phyloP scores from a whole-genome alignment of 2,888 invertebrate species.

The Hylaea fasciaria region DNA sequence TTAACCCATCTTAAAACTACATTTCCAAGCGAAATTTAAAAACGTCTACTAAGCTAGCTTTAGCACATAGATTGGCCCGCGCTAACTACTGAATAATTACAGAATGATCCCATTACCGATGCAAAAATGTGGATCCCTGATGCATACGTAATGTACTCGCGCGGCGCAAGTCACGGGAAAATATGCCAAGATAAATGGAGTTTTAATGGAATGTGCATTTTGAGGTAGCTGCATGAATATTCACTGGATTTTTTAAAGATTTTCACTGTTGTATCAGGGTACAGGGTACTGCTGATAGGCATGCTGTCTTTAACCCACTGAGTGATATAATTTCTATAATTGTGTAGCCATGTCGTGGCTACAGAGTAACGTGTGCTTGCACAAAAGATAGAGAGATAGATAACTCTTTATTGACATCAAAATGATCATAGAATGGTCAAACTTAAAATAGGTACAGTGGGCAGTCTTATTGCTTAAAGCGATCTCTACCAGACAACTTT shows the following conservation, averaged over 20 bases:
- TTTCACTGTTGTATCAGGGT: not conserved
- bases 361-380: no score
- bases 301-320: no score
- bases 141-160: slow-evolving; percentile 73
- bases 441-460: no score
- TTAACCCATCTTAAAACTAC: slow-evolving; percentile 22
- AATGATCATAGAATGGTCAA: no score
- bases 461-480: no score
- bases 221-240: slow-evolving; percentile 10
- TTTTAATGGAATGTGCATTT: slow-evolving; percentile 25
- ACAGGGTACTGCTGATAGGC: no score
- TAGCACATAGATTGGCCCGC: slow-evolving; percentile 66
- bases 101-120: slow-evolving; percentile 81
- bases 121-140: slow-evolving; percentile 78
- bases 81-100: slow-evolving; percentile 83
- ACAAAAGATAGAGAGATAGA: no score
- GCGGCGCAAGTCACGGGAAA: slow-evolving; percentile 52
- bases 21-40: slow-evolving; percentile 55
- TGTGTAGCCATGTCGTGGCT: no score
- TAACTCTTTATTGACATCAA: no score
- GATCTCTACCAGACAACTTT: no score
- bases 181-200: slow-evolving; percentile 17
- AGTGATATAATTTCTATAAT: no score
- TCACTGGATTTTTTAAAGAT: slow-evolving; percentile 16
- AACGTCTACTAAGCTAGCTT: slow-evolving; percentile 44